Base-by-base conservation (phyloP, 2,113 vertebrate species). In the Otus sunia region DNA sequence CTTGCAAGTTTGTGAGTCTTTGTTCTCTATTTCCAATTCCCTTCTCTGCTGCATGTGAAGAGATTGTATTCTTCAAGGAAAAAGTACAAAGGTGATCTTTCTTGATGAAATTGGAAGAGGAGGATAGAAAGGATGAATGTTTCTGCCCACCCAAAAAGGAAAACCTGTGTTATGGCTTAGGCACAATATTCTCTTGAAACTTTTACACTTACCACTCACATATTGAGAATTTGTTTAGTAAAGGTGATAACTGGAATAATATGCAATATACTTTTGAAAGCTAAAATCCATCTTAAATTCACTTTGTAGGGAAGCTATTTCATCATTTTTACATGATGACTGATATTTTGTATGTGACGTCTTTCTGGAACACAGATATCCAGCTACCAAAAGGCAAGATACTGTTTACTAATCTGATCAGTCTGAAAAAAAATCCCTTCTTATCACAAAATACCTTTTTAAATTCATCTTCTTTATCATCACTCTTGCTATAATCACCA, bases 381-480 rank as follows among this genome's bases (percentile, higher is more conserved):
- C 32, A 64, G 8, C 32, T 72, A 85, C 12, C 11, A 59, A 58
- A 94, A 82, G 16, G 68, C 18, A 82, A 68, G 17, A 41, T 41
- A 34, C 20, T 62, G 9, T 80, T 80, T 55, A 88, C 8, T 75
- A 83, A 86, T 49, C 20, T 15, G 50, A 72, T 37, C 0, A 0
- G 13, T 30, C 16, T 53, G 52, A 78, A 92, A 92, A 74, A 59
- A 49, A 64, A 59, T 9, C 21, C 25, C 25, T 50, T 81, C 50
- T 89, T 86, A 71, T 68, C 30, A 86, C 30, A 76, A 82, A 86
- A 90, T 96, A 99, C 98, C 98, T 98, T 98, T 96, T 98, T 98
- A 97, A 99, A 99, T 34, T 98, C 97, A 76, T 97, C 96, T 96
- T 98, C 97, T 97, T 98, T 98, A 23, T 98, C 91, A 67, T 15